These are phyloP conservation scores for Nilaparvata lugens DNA, from an alignment of 1,140 invertebrate species.

Conservation along the genomic window DNA sequence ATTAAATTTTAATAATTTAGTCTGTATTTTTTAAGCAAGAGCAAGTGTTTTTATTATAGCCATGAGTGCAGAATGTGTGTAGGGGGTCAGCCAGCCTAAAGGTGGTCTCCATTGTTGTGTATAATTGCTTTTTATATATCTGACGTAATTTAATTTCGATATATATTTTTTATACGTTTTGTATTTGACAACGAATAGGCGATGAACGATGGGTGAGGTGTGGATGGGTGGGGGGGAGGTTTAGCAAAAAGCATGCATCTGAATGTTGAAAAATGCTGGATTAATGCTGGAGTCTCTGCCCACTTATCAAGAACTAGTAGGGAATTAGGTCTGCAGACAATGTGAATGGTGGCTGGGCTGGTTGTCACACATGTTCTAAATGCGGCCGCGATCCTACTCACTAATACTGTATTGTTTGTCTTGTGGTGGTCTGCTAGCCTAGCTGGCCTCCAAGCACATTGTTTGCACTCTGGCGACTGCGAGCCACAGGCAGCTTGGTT, in stretches of 20 bases:
- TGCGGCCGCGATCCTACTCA: too few species aligned
- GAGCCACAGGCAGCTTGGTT: background rate
- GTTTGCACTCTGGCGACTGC: constrained; percentile 30
- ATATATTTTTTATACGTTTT: constrained; percentile 1
- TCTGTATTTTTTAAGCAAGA: constrained; percentile 7
- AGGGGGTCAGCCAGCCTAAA: constrained; percentile 30
- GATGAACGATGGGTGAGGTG: background rate
- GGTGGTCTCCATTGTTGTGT: constrained; percentile 14
- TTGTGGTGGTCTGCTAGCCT: constrained; percentile 14
- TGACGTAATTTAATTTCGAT: constrained; percentile 7
- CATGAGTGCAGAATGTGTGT: constrained; percentile 35
- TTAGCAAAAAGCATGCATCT: background rate
- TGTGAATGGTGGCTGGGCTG: constrained; percentile 26
- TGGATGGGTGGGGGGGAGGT: background rate
- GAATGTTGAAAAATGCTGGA: background rate
- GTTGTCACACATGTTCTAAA: constrained; percentile 9
- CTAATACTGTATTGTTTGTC: too few species aligned
- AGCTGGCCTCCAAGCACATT: constrained; percentile 33
- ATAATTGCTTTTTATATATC: constrained; percentile 11
- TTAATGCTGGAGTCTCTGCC: too few species aligned
- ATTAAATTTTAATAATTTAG: constrained; percentile 1
- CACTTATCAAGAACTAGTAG: background rate
- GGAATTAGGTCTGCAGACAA: constrained; percentile 24
- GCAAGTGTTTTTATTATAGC: constrained; percentile 21
- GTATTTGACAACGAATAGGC: background rate